Evolutionary conservation across 2,797 vertebrate genomes (phyloP), one percentile per base, ranked within the genome.

Genomic region (Synaphobranchus kaupii): DNA sequence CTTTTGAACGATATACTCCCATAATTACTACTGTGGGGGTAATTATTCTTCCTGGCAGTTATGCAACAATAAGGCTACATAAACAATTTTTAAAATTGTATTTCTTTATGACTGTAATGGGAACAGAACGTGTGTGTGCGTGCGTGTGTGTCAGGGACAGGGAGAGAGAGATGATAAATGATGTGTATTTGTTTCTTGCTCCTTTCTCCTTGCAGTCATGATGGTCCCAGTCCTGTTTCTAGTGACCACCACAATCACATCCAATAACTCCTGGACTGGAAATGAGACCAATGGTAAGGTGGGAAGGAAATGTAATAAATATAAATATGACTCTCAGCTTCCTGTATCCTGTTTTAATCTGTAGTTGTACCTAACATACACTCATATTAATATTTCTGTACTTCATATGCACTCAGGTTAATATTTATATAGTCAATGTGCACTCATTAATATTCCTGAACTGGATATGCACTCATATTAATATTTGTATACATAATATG

Each of bases 181-280:
- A 58, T 58, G 0, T 58, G 56, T 58, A 4, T 58, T 20, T 58
- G 56, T 22, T 20, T 17, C 56, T 58, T 58, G 9, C n/a, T 71
- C 34, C 71, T 73, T 83, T 90, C 63, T 2, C 25, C 90, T 48
- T 86, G 58, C 91, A 96, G 96, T 93, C 93, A 96, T 93, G 91
- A 96, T 96, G 95, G 94, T 96, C 47, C 80, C 47, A 28, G 44
- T 82, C 92, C 94, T 96, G 92, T 96, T 96, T 93, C 91, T 96
- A 91, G 90, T 95, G 86, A 95, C 94, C 87, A 90, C 94, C 92
- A 93, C 94, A 54, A 91, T 91, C 83, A 89, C 94, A 87, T 91
- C 93, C 86, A 96, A 94, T 86, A 94, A 90, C 90, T 95, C 95
- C 84, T 93, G 93, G 60, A 93, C 94, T 93, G 94, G 92, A 56